Conservation (phyloP, 1,140 invertebrate species). For the Sycophaga agraensis region DNA sequence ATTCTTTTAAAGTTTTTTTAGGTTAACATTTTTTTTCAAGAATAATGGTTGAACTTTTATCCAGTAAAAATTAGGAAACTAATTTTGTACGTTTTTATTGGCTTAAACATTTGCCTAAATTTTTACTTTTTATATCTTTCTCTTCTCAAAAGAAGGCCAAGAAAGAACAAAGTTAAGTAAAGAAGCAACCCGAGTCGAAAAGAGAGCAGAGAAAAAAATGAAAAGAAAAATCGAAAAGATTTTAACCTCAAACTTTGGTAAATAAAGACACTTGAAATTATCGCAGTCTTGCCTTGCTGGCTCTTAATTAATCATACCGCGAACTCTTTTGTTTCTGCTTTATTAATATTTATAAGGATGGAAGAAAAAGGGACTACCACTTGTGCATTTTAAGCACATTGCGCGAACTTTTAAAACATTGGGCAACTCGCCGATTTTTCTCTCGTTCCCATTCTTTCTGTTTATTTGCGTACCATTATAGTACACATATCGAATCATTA, state of each 20-base stretch:
- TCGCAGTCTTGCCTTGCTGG: background rate
- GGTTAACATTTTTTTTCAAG: no score
- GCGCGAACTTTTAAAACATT: conserved; percentile 6
- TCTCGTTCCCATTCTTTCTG: no score
- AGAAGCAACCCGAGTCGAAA: background rate
- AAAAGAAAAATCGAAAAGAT: background rate
- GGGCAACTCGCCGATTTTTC: conserved; percentile 10
- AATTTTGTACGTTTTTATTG: no score
- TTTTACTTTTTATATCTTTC: background rate
- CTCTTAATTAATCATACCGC: conserved; percentile 15
- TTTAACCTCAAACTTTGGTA: conserved; percentile 1
- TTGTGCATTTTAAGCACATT: conserved; percentile 7
- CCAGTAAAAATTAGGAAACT: no score
- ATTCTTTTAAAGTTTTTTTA: no score
- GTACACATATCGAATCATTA: no score
- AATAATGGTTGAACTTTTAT: no score
- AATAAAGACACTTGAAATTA: conserved; percentile 11
- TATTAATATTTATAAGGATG: conserved; percentile 18
- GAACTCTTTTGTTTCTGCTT: conserved; percentile 4
- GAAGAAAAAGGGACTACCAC: background rate
- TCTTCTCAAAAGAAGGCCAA: background rate
- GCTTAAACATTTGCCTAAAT: no score
- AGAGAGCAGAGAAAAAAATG: background rate
- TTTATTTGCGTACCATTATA: no score
- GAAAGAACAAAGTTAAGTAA: background rate